Conservation (phyloP, 2,797 vertebrate species). For the Acanthurus lineatus region DNA sequence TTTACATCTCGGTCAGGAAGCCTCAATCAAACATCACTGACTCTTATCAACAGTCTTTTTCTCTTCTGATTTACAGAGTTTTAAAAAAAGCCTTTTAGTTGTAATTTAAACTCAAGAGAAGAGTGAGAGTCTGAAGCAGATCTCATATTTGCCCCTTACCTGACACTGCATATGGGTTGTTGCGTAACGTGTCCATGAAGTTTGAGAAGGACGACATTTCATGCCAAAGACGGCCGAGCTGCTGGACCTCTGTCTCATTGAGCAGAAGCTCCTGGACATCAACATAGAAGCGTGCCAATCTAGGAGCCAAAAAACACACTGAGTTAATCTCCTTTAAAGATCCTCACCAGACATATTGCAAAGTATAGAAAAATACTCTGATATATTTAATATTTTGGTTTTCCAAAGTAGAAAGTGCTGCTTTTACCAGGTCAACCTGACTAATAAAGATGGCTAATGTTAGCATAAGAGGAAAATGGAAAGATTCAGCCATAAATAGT, state of each 20-base stretch:
- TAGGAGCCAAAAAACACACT: slow-evolving; percentile 60
- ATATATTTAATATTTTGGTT: too few species aligned
- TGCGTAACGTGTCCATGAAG: slow-evolving; percentile 92
- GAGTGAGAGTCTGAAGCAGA: not conserved
- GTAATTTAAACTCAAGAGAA: not conserved
- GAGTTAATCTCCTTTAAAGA: not conserved
- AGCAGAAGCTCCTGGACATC: slow-evolving; percentile 91
- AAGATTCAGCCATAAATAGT: too few species aligned
- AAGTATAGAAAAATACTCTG: too few species aligned
- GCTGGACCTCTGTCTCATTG: slow-evolving; percentile 83
- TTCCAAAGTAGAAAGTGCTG: too few species aligned
- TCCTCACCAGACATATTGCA: too few species aligned
- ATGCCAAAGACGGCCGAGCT: slow-evolving; percentile 88
- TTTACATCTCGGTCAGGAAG: not conserved
- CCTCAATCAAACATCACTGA: not conserved
- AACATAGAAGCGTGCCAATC: slow-evolving; percentile 91
- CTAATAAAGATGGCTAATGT: too few species aligned
- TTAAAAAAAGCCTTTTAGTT: not conserved
- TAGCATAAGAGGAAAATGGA: too few species aligned
- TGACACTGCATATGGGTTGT: slow-evolving; percentile 86
- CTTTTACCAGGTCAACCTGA: too few species aligned
- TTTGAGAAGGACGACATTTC: slow-evolving; percentile 89
- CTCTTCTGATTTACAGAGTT: not conserved
- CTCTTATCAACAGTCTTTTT: not conserved
- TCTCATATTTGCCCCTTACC: slow-evolving; percentile 79